Evolutionary conservation across 2,113 vertebrate species (phyloP), one percentile per base, ranked within the genome.

Genomic region (Probosciger aterrimus): DNA sequence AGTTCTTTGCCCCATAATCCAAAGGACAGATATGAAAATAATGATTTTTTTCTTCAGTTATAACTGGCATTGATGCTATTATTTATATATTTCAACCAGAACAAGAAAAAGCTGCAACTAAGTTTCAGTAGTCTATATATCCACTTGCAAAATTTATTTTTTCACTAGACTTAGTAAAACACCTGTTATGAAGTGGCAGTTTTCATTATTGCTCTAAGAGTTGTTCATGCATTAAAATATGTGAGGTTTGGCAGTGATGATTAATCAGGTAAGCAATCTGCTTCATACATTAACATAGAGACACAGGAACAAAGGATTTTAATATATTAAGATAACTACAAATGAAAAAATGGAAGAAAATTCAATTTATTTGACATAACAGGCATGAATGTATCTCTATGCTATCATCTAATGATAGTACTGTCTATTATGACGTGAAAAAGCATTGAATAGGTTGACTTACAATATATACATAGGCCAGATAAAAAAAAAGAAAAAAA

Each of bases 201-300:
- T 98, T 95, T 95, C 79, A 90, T 97, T 96, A 96, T 85, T 93
- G 86, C 68, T 92, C 50, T 50, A 95, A 92, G 69, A 94, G 76
- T 69, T 95, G 41, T 47, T 71, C 49, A 79, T 82, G 63, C 67
- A 96, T 94, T 92, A 94, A 92, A 97, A 75, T 86, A 70, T 79
- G 95, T 57, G 86, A 96, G 59, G 22, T 93, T 87, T 95, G 87
- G 70, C 74, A 90, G 46, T 67, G 55, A 27, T 96, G 90, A 93
- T 97, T 97, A 91, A 95, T 97, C 96, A 97, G 86, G 53, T 67
- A 60, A 92, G 37, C 96, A 96, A 96, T 83, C 79, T 81, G 33
- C 92, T 97, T 95, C 73, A 39, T 96, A 46, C 23, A 86, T 92
- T 92, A 95, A 93, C 95, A 96, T 37, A 94, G 50, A 96, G 44